Evolutionary conservation across 2,888 invertebrate species (phyloP), one percentile per base, ranked within the genome.

Genomic region (Brachyptera putata): DNA sequence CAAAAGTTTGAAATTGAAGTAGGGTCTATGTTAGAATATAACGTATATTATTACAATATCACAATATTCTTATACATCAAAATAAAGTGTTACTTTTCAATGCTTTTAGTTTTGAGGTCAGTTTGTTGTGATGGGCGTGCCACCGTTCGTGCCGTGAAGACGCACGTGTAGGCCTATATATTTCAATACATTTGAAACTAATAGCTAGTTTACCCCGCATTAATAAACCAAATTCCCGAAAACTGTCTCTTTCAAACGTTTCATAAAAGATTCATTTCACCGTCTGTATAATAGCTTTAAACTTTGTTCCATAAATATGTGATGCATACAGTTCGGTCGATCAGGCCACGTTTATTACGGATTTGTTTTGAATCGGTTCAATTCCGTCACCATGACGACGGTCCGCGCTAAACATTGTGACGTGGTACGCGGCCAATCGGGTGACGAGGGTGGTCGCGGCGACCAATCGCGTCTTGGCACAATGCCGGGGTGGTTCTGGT

Each of bases 331-430:
- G 21, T 16, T 16, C 53, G 53, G 22, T 53, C 9, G 34, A 16
- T 36, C 21, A 2, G 21, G 9, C 30, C 36, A 22, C 34, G 24
- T 53, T 53, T 30, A 53, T n/a, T n/a, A n/a, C n/a, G 55, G 60
- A 60, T 57, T 62, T 62, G 62, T 62, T 62, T 60, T 57, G 60
- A 62, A 59, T 60, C 43, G 57, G 58, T 36, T 18, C 34, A 50
- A 16, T 18, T 9, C 11, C 16, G 62, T 62, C 55, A 57, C 43
- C 57, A 57, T 57, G 60, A 55, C n/a, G 55, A 62, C 58, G 53
- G 7, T 7, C 22, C 46, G 22, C 11, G 36, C 53, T 30, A 36
- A 53, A 34, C 53, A 53, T 36, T 53, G 26, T 18, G 11, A 9
- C 53, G 21, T 22, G 36, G 14, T 34, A 21, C 53, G 18, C 53